These are phyloP conservation scores for Leptinotarsa tumamoca DNA, from an alignment of 2,888 invertebrate species.

Conservation along the genomic window DNA sequence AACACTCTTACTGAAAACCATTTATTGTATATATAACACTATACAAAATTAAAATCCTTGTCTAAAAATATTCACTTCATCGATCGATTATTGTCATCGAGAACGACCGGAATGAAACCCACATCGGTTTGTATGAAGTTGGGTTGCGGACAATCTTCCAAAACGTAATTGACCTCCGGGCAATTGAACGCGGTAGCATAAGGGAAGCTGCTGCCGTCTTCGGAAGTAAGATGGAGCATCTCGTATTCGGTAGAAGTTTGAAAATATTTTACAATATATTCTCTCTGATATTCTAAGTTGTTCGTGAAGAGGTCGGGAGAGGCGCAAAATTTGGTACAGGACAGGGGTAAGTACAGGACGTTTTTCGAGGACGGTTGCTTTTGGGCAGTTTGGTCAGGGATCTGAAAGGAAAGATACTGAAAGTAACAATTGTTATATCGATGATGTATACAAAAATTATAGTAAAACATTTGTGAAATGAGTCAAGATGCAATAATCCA, in stretches of 20 bases:
- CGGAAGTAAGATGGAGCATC: constrained; percentile 53
- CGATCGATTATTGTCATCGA: constrained; percentile 29
- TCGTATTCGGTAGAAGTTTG: constrained; percentile 54
- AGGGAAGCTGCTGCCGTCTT: constrained; percentile 56
- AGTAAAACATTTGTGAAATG: too few relatives aligned
- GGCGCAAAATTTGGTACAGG: constrained; percentile 52
- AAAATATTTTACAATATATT: constrained; percentile 58
- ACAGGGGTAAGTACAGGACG: constrained; percentile 50
- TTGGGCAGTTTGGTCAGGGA: constrained; percentile 28
- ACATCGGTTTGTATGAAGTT: constrained; percentile 53
- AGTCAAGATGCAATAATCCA: too few relatives aligned
- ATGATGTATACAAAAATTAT: too few relatives aligned
- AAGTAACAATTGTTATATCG: neutral
- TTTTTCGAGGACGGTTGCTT: constrained; percentile 41
- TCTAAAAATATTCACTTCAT: neutral
- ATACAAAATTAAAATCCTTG: too few relatives aligned
- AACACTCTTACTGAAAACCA: neutral
- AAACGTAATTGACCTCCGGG: constrained; percentile 26
- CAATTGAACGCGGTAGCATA: constrained; percentile 51
- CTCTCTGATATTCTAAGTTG: constrained; percentile 54
- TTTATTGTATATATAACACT: too few relatives aligned
- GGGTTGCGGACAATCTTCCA: constrained; percentile 47
- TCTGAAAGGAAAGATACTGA: constrained; percentile 27
- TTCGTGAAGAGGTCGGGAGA: constrained; percentile 55
- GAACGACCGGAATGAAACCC: constrained; percentile 52